Percentiles rank a stretch among this genome's conserved stretches.
Evolutionary conservation across 1,140 invertebrate species (phyloP).

Genomic region (Agrilus planipennis): DNA sequence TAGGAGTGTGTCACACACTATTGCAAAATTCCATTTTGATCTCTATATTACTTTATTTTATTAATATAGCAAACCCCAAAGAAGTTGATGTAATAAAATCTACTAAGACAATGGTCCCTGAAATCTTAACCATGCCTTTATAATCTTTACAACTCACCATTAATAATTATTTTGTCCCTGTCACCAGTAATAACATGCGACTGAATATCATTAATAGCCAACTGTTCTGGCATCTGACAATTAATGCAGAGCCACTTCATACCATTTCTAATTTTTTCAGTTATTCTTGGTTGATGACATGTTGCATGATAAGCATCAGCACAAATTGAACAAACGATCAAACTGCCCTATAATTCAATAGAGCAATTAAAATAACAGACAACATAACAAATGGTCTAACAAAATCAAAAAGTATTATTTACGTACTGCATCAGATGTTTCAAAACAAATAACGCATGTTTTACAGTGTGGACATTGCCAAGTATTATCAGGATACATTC

Average conservation of each 20-base stretch:
- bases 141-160: too few species aligned
- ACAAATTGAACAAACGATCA: constrained; percentile 69
- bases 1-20: too few species aligned
- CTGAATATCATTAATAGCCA: constrained; percentile 28
- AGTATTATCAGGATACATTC: constrained; percentile 49
- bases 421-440: constrained; percentile 48
- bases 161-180: too few species aligned
- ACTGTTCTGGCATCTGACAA: constrained; percentile 35
- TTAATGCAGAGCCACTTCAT: constrained; percentile 46
- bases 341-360: constrained; percentile 41
- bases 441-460: constrained; percentile 54
- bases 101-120: too few species aligned
- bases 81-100: too few species aligned
- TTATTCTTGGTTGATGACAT: constrained; percentile 56
- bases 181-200: constrained; percentile 18
- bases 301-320: constrained; percentile 70
- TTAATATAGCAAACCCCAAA: too few species aligned
- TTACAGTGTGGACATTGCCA: constrained; percentile 65
- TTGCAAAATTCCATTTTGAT: too few species aligned
- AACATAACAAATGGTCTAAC: too few species aligned
- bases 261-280: constrained; percentile 40
- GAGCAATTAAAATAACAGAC: background rate
- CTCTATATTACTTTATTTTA: too few species aligned
- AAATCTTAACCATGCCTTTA: too few species aligned
- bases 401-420: constrained; percentile 1